Evolutionary conservation across 2,797 vertebrate genomes (phyloP).

Genomic region (Pelobates cultripes): DNA sequence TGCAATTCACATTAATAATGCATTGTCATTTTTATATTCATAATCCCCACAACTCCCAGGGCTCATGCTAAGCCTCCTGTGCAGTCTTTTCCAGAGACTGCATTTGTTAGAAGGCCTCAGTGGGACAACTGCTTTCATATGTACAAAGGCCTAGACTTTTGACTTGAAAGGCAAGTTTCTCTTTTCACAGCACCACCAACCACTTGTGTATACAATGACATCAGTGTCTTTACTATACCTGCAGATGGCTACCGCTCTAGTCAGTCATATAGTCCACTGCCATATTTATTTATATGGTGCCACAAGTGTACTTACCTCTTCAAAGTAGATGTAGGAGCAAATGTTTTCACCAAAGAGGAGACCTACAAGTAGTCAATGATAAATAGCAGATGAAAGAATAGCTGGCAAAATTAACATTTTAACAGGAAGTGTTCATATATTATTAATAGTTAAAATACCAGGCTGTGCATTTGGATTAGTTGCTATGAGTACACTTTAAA

Average conservation of each 20-base stretch:
- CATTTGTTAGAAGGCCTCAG: slow-evolving; percentile 3
- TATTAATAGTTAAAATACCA: too few species aligned
- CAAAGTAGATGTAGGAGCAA: too few species aligned
- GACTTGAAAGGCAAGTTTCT: background rate
- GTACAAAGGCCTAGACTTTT: slow-evolving; percentile 10
- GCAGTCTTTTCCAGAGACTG: background rate
- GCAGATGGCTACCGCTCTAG: background rate
- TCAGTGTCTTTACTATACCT: background rate
- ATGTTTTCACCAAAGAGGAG: too few species aligned
- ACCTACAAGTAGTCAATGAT: too few species aligned
- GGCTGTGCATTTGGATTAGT: too few species aligned
- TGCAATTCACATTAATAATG: slow-evolving; percentile 17
- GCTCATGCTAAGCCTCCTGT: background rate
- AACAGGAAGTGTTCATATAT: too few species aligned
- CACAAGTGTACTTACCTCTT: too few species aligned
- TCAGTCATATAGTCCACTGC: background rate
- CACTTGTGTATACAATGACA: background rate
- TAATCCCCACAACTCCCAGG: slow-evolving; percentile 11
- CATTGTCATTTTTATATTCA: slow-evolving; percentile 8
- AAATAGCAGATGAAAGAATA: too few species aligned
- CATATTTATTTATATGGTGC: too few species aligned
- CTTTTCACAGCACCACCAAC: background rate
- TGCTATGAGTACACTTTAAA: too few species aligned
- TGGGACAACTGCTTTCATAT: slow-evolving; percentile 18
- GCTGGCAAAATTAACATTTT: too few species aligned